These are phyloP conservation scores for Phylloscopus collybita DNA, from an alignment of 2,797 vertebrate species.

Conservation along the genomic window DNA sequence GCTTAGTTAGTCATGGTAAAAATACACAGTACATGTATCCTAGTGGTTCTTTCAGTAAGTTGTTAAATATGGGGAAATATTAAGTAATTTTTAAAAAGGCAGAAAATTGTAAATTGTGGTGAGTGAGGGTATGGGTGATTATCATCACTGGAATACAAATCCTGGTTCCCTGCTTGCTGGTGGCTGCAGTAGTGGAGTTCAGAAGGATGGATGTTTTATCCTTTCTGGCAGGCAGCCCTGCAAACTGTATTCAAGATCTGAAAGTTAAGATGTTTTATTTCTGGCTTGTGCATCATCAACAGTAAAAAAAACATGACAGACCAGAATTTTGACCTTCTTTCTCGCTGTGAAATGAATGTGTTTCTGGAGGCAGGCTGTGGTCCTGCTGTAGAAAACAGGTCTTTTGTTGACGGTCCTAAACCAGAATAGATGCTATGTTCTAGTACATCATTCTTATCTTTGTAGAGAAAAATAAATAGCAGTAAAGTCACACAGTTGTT, in stretches of 20 bases:
- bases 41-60: background rate
- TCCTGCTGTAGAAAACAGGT: background rate
- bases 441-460: background rate
- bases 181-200: background rate
- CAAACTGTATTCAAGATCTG: conserved; percentile 11
- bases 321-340: conserved; percentile 42
- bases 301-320: conserved; percentile 29
- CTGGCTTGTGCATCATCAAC: conserved; percentile 51
- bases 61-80: background rate
- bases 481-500: background rate
- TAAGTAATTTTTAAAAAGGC: background rate
- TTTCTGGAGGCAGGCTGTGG: background rate
- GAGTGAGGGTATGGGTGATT: background rate
- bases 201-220: conserved; percentile 4
- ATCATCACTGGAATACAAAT: background rate
- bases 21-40: background rate
- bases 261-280: conserved; percentile 65
- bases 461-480: background rate
- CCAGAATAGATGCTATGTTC: background rate
- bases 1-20: background rate
- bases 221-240: conserved; percentile 45
- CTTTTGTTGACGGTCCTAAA: background rate
- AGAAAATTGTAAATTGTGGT: background rate
- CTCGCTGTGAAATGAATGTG: background rate
- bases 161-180: background rate